A percentile compares a stretch with the other conserved stretches of the same genome.
Conservation (phyloP, 2,797 vertebrate genomes). For the Enteromius paludinosus region DNA sequence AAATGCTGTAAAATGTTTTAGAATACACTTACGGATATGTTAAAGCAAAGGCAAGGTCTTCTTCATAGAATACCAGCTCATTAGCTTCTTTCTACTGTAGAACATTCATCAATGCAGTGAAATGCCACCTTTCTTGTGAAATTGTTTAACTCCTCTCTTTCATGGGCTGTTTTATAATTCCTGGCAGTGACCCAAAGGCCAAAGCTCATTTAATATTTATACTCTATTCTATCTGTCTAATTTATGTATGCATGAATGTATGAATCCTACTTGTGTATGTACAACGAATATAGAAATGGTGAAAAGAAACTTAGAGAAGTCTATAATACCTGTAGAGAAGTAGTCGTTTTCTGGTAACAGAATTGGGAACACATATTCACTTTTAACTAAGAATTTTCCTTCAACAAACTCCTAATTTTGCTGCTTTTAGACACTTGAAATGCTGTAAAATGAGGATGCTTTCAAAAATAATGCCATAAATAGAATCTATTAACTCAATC, state of each 20-base stretch:
- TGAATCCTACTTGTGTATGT: neutral
- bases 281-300: neutral
- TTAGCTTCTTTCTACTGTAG: neutral
- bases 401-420: neutral
- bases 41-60: neutral
- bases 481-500: too few species aligned
- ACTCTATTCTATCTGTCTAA: neutral
- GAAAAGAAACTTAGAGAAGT: neutral
- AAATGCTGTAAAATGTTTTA: neutral
- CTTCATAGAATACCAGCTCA: neutral
- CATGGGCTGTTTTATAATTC: slow-evolving; percentile 26
- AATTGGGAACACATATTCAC: neutral
- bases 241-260: neutral
- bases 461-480: too few species aligned
- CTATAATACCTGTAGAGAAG: neutral
- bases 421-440: too few species aligned
- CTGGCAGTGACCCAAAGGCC: slow-evolving; percentile 67
- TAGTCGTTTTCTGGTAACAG: neutral
- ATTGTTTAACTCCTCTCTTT: slow-evolving; percentile 52
- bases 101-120: neutral
- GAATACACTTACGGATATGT: neutral
- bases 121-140: slow-evolving; percentile 20
- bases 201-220: slow-evolving; percentile 41
- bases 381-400: neutral
- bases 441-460: too few species aligned